Percentiles rank a stretch among this genome's conserved stretches.
These are phyloP conservation scores for Butorides virescens DNA, from an alignment of 2,113 vertebrate genomes.

Conservation along the genomic window DNA sequence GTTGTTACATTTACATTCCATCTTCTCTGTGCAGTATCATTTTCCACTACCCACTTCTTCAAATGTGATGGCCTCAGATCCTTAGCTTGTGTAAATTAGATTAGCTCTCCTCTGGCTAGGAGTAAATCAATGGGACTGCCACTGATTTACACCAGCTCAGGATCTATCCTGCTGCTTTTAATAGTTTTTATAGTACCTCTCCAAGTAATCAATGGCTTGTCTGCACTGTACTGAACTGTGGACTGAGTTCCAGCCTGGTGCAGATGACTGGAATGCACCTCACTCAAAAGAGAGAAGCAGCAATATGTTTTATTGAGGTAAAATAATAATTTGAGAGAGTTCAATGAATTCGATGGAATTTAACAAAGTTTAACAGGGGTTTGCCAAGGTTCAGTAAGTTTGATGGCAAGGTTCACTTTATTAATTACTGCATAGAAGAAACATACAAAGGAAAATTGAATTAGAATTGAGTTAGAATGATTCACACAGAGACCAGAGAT, in stretches of 20 bases:
- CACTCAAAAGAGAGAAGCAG: neutral
- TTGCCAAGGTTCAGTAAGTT: neutral
- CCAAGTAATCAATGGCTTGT: conserved; percentile 14
- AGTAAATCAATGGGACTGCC: conserved; percentile 13
- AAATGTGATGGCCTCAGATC: neutral
- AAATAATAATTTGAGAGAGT: neutral
- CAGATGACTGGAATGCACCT: neutral
- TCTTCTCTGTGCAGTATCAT: neutral
- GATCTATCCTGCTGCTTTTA: conserved; percentile 5
- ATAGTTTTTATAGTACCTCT: conserved; percentile 25
- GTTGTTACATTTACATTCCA: conserved; percentile 4
- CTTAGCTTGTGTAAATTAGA: conserved; percentile 13
- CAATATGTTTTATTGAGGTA: neutral
- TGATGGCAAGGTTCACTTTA: neutral
- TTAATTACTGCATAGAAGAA: neutral
- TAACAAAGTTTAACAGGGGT: neutral
- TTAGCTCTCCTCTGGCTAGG: neutral
- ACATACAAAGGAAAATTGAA: neutral
- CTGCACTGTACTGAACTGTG: neutral
- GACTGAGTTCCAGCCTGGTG: neutral
- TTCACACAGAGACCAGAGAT: neutral
- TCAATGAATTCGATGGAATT: neutral
- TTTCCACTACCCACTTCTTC: neutral
- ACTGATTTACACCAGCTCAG: conserved; percentile 20
- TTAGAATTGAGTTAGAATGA: neutral